Conservation (phyloP, 53 echinoderm and acorn worm genomes). For the Paracentrotus lividus region DNA sequence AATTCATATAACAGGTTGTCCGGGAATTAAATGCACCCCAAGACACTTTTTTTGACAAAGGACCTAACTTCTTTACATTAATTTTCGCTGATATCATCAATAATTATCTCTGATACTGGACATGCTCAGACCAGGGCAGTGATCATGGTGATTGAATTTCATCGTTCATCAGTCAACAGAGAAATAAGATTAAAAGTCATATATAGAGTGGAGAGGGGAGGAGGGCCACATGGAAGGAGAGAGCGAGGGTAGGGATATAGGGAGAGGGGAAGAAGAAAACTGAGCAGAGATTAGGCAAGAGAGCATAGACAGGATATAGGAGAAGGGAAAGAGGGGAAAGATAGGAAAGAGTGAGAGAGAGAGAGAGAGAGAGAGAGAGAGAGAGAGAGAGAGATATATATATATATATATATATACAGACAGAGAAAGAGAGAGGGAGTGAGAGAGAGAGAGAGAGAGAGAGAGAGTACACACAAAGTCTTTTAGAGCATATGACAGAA, state of each 20-base stretch:
- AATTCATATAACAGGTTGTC: slow-evolving; percentile 14
- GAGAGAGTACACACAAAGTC: too few relatives aligned
- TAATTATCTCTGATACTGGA: slow-evolving; percentile 19
- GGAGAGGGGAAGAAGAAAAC: neutral
- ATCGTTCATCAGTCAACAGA: slow-evolving; percentile 48
- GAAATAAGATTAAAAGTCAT: too few relatives aligned
- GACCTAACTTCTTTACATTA: neutral
- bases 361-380: neutral
- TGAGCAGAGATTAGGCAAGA: neutral
- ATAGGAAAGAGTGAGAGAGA: neutral
- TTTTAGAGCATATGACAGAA: too few relatives aligned
- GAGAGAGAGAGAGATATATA: neutral
- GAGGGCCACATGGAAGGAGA: neutral
- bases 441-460: neutral
- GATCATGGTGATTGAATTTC: slow-evolving; percentile 58
- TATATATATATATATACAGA: neutral
- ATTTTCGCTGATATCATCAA: slow-evolving; percentile 46
- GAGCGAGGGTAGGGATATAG: neutral
- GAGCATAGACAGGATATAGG: neutral
- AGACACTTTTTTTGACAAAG: slow-evolving; percentile 33
- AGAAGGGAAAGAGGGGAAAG: neutral
- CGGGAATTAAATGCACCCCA: neutral
- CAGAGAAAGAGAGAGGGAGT: neutral
- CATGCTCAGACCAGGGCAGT: neutral
- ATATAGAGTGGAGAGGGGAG: too few relatives aligned